These are phyloP conservation scores for Forbesichthys papilliferus DNA, from an alignment of 2,113 vertebrate species.

Conservation along the genomic window DNA sequence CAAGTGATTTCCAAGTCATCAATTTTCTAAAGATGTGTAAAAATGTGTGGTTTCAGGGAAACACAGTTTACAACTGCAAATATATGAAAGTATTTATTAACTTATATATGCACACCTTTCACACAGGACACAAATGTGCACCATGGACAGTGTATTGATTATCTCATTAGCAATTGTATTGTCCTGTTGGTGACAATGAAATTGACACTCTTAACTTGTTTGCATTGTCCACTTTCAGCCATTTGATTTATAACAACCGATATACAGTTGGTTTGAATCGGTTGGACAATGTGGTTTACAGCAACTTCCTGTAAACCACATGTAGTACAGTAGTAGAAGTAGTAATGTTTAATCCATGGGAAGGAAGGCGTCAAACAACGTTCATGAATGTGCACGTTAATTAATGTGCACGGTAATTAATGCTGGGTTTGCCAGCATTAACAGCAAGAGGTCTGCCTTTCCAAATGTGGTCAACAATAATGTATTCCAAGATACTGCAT, in stretches of 20 bases:
- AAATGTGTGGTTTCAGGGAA: background rate
- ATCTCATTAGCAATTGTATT: background rate
- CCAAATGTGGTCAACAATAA: too few relatives aligned
- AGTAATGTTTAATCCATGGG: background rate
- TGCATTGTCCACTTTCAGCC: background rate
- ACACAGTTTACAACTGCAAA: conserved; percentile 44
- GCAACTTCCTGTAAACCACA: background rate
- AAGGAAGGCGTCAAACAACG: background rate
- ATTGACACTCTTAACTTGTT: background rate
- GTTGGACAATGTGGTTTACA: background rate
- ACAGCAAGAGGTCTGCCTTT: too few relatives aligned
- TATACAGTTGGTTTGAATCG: background rate
- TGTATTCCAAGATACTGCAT: too few relatives aligned
- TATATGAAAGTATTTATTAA: conserved; percentile 17
- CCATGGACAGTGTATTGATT: background rate
- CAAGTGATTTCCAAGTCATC: conserved; percentile 16
- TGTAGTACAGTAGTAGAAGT: too few relatives aligned
- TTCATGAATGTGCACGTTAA: too few relatives aligned
- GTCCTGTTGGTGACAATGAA: background rate
- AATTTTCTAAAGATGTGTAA: conserved; percentile 50
- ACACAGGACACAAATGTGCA: background rate
- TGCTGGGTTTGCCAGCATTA: too few relatives aligned
- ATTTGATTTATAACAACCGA: too few relatives aligned
- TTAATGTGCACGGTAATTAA: too few relatives aligned
- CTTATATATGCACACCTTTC: background rate